Evolutionary conservation across 2,888 invertebrate genomes (phyloP).

Genomic region (Harpalus rufipes): DNA sequence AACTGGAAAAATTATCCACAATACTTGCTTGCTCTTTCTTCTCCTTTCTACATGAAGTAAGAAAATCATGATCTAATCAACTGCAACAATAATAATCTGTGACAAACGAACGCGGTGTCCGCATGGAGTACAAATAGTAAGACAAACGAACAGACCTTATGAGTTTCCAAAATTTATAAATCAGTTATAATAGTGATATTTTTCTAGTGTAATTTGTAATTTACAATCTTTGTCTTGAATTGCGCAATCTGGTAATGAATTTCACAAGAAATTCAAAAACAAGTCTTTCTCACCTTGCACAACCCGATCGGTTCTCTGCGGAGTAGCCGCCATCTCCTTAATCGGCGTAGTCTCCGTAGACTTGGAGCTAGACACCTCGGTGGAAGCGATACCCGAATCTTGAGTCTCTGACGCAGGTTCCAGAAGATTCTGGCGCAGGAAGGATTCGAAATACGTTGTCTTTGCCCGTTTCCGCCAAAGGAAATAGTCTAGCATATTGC

Average conservation of each 20-base stretch:
- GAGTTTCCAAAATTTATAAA: no score
- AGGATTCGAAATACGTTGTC: constrained; percentile 86
- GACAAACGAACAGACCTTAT: no score
- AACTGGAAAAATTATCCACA: no score
- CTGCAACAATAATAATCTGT: no score
- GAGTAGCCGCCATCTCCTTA: background rate
- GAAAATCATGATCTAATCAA: no score
- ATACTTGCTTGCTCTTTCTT: no score
- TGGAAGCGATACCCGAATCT: background rate
- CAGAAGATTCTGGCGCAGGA: constrained; percentile 86
- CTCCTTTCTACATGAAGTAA: no score
- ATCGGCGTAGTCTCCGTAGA: background rate
- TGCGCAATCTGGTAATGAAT: background rate
- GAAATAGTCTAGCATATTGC: constrained; percentile 93
- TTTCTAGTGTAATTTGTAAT: no score
- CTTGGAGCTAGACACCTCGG: background rate
- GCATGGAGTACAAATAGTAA: no score
- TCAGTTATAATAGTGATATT: no score
- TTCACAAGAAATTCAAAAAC: background rate
- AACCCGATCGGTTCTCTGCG: background rate
- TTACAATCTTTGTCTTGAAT: no score
- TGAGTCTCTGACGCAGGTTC: constrained; percentile 73
- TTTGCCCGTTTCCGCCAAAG: constrained; percentile 91
- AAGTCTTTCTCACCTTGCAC: background rate
- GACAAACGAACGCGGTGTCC: no score